Base-by-base conservation (phyloP, 2,797 vertebrate genomes). In the Rhabdophis nuchalis region DNA sequence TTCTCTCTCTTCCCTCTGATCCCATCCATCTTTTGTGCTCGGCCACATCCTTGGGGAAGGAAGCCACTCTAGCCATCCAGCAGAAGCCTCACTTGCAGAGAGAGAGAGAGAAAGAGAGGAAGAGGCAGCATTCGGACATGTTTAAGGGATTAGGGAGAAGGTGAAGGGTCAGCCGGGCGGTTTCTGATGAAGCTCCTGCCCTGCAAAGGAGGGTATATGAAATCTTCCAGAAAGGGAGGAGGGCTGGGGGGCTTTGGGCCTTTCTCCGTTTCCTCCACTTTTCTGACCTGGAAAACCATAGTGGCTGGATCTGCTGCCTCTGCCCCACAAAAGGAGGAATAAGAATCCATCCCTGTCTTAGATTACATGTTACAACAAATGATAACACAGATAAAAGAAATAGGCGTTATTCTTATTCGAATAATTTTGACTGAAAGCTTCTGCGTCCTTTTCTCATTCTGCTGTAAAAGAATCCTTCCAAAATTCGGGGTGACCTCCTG, bases 221-320 rank as follows among this genome's bases (percentile, higher is more conserved):
- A 88, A 41, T 61, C 16, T 88, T 57, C 4, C 7, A 41, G 64
- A n/a, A 29, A 13, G 8, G 50, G 41, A 41, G 85, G 36, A 41
- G 85, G 36, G 11, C 5, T 32, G 46, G n/a, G 11, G 14, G 6
- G n/a, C 6, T 3, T 72, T 72, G 18, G 16, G 16, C n/a, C n/a
- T 56, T 56, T 50, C 27, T 58, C 29, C 46, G 1, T 46, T 3
- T 36, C 36, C 50, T n/a, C 57, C 20, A 10, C 29, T 2, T n/a
- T 88, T 57, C 86, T 13, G 53, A 16, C 46, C 46, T 20, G 87
- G 46, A 52, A 3, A 64, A 82, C 25, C 89, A 13, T 57, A 1
- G 41, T 12, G 0, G 4, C 9, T 29, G 7, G 50, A 9, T n/a
- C 3, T 3, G 53, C 36, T 14, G n/a, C 85, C 77, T 68, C 0